These are phyloP conservation scores for Coracias cyanogaster DNA, from an alignment of 2,797 vertebrate species.

Conservation along the genomic window DNA sequence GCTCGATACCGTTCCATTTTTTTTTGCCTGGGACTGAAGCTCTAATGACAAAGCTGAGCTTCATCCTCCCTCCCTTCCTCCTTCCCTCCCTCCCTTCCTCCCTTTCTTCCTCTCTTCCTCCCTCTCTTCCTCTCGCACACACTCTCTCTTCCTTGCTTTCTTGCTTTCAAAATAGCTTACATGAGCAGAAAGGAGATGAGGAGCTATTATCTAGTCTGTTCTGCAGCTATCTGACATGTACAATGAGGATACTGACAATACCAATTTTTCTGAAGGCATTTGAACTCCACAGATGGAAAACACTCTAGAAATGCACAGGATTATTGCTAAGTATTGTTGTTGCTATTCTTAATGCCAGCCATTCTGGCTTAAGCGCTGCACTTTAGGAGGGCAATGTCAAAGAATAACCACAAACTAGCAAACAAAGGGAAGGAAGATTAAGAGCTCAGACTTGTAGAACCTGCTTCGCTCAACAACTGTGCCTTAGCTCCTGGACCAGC, in stretches of 20 bases:
- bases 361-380: background rate
- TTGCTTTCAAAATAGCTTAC: background rate
- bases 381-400: background rate
- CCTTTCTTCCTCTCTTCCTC: background rate
- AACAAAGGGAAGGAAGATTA: background rate
- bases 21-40: background rate
- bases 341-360: constrained; percentile 4
- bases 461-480: background rate
- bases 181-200: background rate
- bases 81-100: background rate
- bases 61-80: background rate
- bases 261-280: background rate
- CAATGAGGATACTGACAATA: background rate
- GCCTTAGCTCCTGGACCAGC: background rate
- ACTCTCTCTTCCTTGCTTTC: background rate
- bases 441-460: background rate
- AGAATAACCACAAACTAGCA: background rate
- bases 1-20: background rate
- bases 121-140: background rate
- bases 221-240: background rate
- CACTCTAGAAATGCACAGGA: background rate
- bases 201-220: background rate
- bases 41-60: background rate
- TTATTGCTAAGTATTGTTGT: constrained; percentile 18
- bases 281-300: background rate